Evolutionary conservation across 1,140 invertebrate species (phyloP), one percentile per base, ranked within the genome.

Genomic region (Caenorhabditis latens): DNA sequence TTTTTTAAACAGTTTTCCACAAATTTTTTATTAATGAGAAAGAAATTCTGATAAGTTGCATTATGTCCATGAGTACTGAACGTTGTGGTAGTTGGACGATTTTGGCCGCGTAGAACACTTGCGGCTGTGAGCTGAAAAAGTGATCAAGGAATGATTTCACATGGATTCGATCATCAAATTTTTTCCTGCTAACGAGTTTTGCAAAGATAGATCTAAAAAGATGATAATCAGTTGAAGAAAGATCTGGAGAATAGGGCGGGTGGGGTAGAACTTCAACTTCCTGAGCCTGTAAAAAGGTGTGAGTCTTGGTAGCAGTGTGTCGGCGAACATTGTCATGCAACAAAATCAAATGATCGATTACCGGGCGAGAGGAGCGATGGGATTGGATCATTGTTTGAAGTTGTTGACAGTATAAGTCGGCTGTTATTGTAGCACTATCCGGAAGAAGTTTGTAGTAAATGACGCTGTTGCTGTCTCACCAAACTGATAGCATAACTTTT

Each of bases 241-340:
- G 67, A 89, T 94, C 93, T 82, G 91, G 93, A 88, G 89, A 92
- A 90, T 93, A 94, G 79, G 92, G 93, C 90, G 92, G 93, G 90
- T 94, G 93, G 84, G 89, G 84, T 61, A 94, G 93, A 89, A 93
- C 90, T 85, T 93, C 91, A 93, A 92, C 94, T 75, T 90, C 91
- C 86, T 93, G 89, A 90, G 93, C 90, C 58, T 90, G 57, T 63
- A 94, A 75, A 43, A 82, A 87, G 57, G 84, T 14, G 19, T 46
- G 32, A 16, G 91, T 92, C 42, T 58, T 32, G n/a, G 88, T 57
- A 61, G 90, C 85, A 48, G 86, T 87, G 86, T 93, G 91, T 42
- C 90, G 91, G 61, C 91, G 87, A 11, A 92, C 90, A 87, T 93
- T 93, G 90, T 93, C 93, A 84, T 93, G 92, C 32, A 24, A 88